Percentiles rank a stretch among this genome's conserved stretches.
These are phyloP conservation scores for Penaeus monodon DNA, from an alignment of 2,888 invertebrate genomes.

Conservation along the genomic window DNA sequence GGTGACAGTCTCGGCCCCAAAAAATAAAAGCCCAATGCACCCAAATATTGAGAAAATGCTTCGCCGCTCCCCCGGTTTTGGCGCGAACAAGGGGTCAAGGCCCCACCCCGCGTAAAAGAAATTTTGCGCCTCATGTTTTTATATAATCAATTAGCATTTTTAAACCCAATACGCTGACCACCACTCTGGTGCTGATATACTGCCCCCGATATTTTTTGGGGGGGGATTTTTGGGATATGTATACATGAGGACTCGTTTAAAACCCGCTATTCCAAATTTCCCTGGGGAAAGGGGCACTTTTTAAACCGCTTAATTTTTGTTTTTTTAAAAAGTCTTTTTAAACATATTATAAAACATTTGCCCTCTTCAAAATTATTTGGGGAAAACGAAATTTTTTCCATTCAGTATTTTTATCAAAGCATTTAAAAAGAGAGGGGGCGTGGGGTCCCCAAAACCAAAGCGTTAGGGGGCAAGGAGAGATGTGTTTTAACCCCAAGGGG, in stretches of 20 bases:
- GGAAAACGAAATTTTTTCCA: neutral
- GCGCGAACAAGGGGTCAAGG: constrained; percentile 50
- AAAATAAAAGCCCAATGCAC: constrained; percentile 56
- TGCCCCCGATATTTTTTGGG: constrained; percentile 57
- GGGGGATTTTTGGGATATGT: constrained; percentile 54
- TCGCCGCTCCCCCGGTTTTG: constrained; percentile 49
- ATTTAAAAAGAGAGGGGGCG: too few relatives aligned
- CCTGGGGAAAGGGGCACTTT: neutral
- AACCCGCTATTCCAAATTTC: constrained; percentile 46
- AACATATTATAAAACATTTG: neutral
- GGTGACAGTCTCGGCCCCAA: neutral
- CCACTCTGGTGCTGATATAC: constrained; percentile 58
- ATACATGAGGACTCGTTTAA: constrained; percentile 58
- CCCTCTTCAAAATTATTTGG: constrained; percentile 3
- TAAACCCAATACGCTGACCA: constrained; percentile 60
- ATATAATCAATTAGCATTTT: constrained; percentile 64
- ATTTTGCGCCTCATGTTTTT: constrained; percentile 63
- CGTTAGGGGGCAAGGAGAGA: constrained; percentile 39
- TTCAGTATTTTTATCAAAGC: too few relatives aligned
- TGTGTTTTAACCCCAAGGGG: constrained; percentile 31
- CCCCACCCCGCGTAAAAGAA: constrained; percentile 58
- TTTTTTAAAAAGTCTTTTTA: neutral
- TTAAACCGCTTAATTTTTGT: neutral
- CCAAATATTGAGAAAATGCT: constrained; percentile 54
- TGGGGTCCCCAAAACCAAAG: too few relatives aligned